Conservation (phyloP, 2,113 vertebrate species). For the Malurus cyaneus region DNA sequence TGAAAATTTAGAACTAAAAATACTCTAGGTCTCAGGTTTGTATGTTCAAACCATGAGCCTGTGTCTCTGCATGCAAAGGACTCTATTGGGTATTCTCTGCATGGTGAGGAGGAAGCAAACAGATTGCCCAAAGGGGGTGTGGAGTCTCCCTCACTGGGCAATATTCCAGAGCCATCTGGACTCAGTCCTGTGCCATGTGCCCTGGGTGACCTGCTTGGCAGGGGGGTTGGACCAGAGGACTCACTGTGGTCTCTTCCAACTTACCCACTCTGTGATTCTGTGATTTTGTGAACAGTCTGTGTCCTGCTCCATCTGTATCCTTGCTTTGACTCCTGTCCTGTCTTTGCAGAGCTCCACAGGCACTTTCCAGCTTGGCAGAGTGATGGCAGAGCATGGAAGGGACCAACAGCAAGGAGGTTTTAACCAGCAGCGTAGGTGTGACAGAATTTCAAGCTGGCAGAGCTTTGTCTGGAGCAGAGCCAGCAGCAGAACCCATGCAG, state of each 20-base stretch:
- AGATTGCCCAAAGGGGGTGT: background rate
- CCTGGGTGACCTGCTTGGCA: background rate
- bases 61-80: background rate
- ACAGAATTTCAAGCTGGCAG: background rate
- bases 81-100: background rate
- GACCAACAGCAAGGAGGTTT: background rate
- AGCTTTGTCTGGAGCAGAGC: background rate
- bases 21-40: background rate
- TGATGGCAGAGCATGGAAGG: background rate
- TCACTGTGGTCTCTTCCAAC: background rate
- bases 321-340: background rate
- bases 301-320: background rate
- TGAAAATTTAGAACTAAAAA: background rate
- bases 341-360: background rate
- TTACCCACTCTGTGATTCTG: background rate
- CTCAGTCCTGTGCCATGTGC: background rate
- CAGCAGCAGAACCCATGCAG: background rate
- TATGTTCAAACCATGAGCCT: background rate
- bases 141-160: background rate
- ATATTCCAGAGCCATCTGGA: background rate
- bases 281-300: background rate
- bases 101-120: background rate
- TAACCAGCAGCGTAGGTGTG: background rate
- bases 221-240: background rate
- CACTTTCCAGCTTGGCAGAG: too few species aligned